Conservation (phyloP, 2,888 invertebrate genomes). For the Patella pellucida region DNA sequence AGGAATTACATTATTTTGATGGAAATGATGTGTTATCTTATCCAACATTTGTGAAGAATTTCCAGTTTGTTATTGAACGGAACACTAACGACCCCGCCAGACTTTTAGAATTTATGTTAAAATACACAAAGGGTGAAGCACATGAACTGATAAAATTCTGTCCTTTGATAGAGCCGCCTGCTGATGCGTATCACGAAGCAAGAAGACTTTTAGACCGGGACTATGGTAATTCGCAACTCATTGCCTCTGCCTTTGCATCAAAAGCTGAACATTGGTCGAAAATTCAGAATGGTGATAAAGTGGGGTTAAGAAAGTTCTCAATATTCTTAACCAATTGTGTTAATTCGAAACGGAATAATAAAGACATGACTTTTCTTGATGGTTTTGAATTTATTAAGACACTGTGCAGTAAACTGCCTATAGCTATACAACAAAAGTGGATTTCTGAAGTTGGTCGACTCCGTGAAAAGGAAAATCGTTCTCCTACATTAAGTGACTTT, state of each 20-base stretch:
- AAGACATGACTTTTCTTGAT: not conserved
- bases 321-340: not conserved
- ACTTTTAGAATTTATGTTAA: not conserved
- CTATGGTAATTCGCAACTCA: not conserved
- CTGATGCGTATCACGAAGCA: not conserved
- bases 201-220: not conserved
- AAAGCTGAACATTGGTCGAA: slow-evolving; percentile 4
- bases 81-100: not conserved
- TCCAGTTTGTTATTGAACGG: not conserved
- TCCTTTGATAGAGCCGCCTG: not conserved
- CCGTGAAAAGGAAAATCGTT: not conserved
- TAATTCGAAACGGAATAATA: slow-evolving; percentile 11
- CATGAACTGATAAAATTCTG: slow-evolving; percentile 8
- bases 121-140: not conserved
- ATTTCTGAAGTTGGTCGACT: not conserved
- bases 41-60: slow-evolving; percentile 4
- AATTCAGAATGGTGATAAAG: not conserved
- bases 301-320: slow-evolving; percentile 6
- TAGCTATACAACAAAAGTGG: not conserved
- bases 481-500: not conserved
- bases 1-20: too few relatives aligned
- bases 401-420: not conserved
- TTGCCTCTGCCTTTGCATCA: not conserved
- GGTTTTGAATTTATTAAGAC: not conserved
- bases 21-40: not conserved